Evolutionary conservation across 2,888 invertebrate species (phyloP), one percentile per base, ranked within the genome.

Genomic region (Reticulitermes lucifugus): DNA sequence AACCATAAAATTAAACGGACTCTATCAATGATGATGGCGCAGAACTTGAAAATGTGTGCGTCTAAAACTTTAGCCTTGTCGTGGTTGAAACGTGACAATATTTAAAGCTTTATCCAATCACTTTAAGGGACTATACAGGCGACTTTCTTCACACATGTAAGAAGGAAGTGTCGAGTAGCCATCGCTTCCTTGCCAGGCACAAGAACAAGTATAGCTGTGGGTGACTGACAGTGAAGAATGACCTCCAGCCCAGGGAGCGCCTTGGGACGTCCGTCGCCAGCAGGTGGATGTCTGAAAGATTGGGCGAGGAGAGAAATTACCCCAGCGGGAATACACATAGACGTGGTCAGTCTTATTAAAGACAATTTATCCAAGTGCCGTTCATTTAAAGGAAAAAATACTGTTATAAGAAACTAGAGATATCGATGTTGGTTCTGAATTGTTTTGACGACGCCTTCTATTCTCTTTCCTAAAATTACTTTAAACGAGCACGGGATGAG

Each of bases 191-290:
- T 55, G 55, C 46, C n/a, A 35, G 80, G 60, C 55, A 60, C 35
- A 29, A 21, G 35, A 55, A 60, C 60, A 18, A 25, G 55, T 46
- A 29, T 25, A 18, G 51, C 51, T 79, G 79, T 46, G 25, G 35
- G 14, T 80, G 60, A 35, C 59, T 80, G 80, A 80, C 80, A 80
- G 80, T 80, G 80, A 80, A 60, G 80, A 80, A 80, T 80, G 80
- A 41, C 79, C 79, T 25, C 79, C 41, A 29, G 22, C 51, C 22
- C 14, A 29, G 51, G 55, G 65, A 25, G 65, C 65, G 65, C 25
- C 65, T 65, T 65, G 65, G 73, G 41, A 41, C 41, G 41, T 73
- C 73, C 41, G 29, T 73, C 73, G 21, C 18, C 73, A 35, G 73
- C 73, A 73, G 73, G 73, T 73, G 73, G 73, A 73, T 41, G 73